Percentiles rank a stretch among this genome's conserved stretches.
Evolutionary conservation across 2,888 invertebrate species (phyloP).

Genomic region (Syrphus vitripennis): DNA sequence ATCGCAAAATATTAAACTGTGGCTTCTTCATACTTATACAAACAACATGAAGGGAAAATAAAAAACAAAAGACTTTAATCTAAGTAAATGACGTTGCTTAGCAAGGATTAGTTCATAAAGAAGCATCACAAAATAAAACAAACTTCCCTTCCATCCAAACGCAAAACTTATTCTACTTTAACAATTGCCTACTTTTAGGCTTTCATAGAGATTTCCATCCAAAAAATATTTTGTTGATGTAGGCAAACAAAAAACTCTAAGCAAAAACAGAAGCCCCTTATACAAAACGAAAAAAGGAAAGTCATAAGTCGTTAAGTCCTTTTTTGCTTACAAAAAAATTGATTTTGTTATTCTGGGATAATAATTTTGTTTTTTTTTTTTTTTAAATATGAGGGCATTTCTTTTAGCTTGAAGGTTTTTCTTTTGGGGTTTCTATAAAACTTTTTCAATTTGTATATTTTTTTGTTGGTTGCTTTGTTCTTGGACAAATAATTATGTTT

Average conservation of each 20-base stretch:
- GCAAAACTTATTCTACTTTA: background rate
- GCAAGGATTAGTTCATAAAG: background rate
- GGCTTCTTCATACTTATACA: background rate
- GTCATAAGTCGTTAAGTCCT: constrained; percentile 56
- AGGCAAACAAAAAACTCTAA: background rate
- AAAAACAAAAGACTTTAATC: background rate
- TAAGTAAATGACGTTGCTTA: background rate
- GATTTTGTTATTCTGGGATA: constrained; percentile 53
- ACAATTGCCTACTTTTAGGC: background rate
- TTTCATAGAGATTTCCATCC: background rate
- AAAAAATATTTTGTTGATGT: too few relatives aligned
- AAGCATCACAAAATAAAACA: background rate
- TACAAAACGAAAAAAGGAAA: constrained; percentile 11
- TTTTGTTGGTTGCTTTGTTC: background rate
- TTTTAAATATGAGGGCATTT: constrained; percentile 22
- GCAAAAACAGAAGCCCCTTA: background rate
- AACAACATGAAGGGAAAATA: background rate
- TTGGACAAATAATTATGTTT: background rate
- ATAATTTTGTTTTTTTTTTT: constrained; percentile 40
- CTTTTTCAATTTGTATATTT: background rate
- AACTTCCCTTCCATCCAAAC: background rate
- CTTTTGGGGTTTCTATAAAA: background rate
- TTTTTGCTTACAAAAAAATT: constrained; percentile 38
- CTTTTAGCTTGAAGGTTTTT: background rate
- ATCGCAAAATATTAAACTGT: background rate